Evolutionary conservation across 2,113 vertebrate species (phyloP), one percentile per base, ranked within the genome.

Genomic region (Laterallus jamaicensis): DNA sequence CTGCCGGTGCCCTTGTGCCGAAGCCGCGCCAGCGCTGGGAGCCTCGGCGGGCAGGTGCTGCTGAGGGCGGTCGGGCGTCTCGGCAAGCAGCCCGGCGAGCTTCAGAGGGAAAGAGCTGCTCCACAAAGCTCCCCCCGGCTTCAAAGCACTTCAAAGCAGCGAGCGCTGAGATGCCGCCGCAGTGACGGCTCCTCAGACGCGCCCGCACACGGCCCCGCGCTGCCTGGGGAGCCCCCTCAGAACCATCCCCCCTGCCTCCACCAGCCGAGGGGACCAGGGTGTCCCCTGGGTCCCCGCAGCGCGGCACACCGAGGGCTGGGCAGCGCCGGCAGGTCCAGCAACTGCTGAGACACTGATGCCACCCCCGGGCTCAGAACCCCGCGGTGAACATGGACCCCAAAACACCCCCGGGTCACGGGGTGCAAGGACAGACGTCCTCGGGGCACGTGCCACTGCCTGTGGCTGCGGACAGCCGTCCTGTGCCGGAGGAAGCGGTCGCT

Each of bases 361-460:
- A 4, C 4, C 25, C 52, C 70, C 1, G 2, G 55, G 62, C 55
- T 40, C 50, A 11, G 20, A 26, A n/a, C 17, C 37, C 50, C 3
- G 3, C 18, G 11, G 14, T 2, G 18, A 13, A 12, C 44, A 2
- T 12, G 52, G 62, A 3, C 31, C 78, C 63, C 52, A 5, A 11
- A 14, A 16, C 1, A 22, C 62, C 62, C 24, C 67, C 73, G 17
- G n/a, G 28, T 26, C 66, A 5, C 5, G 16, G 5, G 0, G 0
- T 4, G 1, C 10, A 1, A 54, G 56, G n/a, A 47, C 31, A 31
- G 60, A 6, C 0, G 0, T 5, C 37, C 88, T 4, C 3, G 0
- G 80, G 80, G 39, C 63, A 24, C 3, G 3, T 8, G 68, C 15
- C 47, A 28, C 59, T 6, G 4, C 42, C 58, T 6, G 28, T 5